Conservation (phyloP, 2,797 vertebrate species). For the Novumbra hubbsi region DNA sequence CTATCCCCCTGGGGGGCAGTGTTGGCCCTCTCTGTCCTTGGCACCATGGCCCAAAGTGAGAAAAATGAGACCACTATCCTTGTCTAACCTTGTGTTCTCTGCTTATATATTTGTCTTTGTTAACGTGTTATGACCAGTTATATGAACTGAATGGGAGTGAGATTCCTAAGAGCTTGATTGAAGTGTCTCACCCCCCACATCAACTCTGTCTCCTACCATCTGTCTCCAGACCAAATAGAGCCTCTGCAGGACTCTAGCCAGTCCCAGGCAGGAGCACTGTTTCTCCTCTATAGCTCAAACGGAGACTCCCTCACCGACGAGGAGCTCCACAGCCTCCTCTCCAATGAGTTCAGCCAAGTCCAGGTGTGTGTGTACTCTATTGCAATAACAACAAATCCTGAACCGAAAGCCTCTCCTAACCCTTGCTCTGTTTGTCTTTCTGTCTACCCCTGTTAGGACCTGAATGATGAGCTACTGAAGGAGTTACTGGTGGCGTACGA, state of each 20-base stretch:
- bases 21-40: conserved; percentile 45
- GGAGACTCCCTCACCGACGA: conserved; percentile 15
- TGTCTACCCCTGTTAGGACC: conserved; percentile 14
- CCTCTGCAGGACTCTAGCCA: neutral
- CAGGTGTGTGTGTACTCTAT: conserved; percentile 23
- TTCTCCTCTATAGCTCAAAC: conserved; percentile 26
- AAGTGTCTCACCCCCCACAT: neutral
- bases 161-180: neutral
- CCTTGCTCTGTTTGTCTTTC: conserved; percentile 4
- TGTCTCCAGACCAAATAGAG: neutral
- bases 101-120: neutral
- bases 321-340: neutral
- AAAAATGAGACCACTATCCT: conserved; percentile 6
- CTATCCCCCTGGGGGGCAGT: conserved; percentile 53
- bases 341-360: conserved; percentile 14
- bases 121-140: too few relatives aligned
- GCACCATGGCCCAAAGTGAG: conserved; percentile 8
- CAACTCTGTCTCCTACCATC: neutral
- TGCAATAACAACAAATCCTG: neutral
- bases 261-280: conserved; percentile 20
- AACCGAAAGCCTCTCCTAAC: neutral
- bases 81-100: neutral
- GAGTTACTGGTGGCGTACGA: conserved; percentile 15
- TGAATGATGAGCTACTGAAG: neutral
- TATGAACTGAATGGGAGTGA: neutral